Evolutionary conservation across 2,113 vertebrate species (phyloP).

Genomic region (Alligator mississippiensis): DNA sequence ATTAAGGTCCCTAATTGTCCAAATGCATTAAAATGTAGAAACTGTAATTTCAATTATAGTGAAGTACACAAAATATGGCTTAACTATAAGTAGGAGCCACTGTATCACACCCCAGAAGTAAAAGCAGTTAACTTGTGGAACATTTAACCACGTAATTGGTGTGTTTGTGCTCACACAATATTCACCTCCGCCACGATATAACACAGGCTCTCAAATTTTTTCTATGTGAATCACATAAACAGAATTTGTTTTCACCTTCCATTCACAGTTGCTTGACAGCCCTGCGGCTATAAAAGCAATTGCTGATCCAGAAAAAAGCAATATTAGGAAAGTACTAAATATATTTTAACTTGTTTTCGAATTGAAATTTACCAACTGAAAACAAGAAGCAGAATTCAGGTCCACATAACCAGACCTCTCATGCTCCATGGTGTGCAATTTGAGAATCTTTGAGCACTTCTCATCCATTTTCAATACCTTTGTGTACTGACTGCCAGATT

Average conservation of each 20-base stretch:
- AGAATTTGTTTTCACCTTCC: conserved; percentile 9
- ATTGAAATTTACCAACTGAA: background rate
- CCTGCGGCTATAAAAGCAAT: background rate
- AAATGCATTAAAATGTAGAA: background rate
- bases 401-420: background rate
- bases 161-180: background rate
- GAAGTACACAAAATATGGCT: background rate
- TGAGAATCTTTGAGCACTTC: background rate
- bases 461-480: conserved; percentile 2
- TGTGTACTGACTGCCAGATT: background rate
- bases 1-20: background rate
- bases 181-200: background rate
- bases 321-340: background rate
- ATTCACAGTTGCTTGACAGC: background rate
- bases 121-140: background rate
- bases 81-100: background rate
- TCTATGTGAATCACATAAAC: background rate
- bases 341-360: conserved; percentile 7
- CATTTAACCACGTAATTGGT: background rate
- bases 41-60: background rate
- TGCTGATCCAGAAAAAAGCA: background rate
- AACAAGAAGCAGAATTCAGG: background rate
- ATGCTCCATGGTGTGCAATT: background rate
- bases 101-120: background rate
- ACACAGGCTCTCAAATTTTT: background rate